Percentiles rank a stretch among this genome's conserved stretches.
These are phyloP conservation scores for Microtus obscurus DNA, from an alignment of 2,797 vertebrate species.

Conservation along the genomic window DNA sequence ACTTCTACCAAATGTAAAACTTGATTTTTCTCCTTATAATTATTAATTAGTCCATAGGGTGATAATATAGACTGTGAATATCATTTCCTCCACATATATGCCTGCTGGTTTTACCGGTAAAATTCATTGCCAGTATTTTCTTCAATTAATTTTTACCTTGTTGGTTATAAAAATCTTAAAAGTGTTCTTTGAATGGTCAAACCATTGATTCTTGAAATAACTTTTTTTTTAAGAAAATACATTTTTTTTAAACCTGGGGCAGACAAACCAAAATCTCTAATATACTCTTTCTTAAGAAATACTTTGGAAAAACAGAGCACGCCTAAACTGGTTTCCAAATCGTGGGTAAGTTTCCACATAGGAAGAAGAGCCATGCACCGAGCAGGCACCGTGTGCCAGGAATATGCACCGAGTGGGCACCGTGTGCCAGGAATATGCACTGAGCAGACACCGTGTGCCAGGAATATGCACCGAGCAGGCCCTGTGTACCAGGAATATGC, in stretches of 20 bases:
- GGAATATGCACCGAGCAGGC: too few relatives aligned
- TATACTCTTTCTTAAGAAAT: constrained; percentile 40
- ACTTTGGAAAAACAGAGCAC: constrained; percentile 59
- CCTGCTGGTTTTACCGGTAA: not conserved
- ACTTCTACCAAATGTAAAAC: not conserved
- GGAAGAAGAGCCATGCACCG: not conserved
- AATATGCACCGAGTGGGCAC: too few relatives aligned
- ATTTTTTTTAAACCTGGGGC: not conserved
- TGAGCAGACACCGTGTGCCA: too few relatives aligned
- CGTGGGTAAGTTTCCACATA: not conserved
- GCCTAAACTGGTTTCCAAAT: constrained; percentile 6
- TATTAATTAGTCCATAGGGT: not conserved
- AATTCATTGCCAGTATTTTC: not conserved
- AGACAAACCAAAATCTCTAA: not conserved
- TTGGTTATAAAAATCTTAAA: not conserved
- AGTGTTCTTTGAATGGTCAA: not conserved
- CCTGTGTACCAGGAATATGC: too few relatives aligned
- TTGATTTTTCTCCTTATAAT: not conserved
- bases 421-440: too few relatives aligned
- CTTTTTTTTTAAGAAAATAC: not conserved
- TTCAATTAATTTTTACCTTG: not conserved
- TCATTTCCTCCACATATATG: not conserved
- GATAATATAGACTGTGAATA: not conserved
- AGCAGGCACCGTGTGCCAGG: too few relatives aligned
- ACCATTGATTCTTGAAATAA: not conserved